phyloP scores from a whole-genome alignment of 2,797 vertebrate species.

The Hozukius guyotensis region DNA sequence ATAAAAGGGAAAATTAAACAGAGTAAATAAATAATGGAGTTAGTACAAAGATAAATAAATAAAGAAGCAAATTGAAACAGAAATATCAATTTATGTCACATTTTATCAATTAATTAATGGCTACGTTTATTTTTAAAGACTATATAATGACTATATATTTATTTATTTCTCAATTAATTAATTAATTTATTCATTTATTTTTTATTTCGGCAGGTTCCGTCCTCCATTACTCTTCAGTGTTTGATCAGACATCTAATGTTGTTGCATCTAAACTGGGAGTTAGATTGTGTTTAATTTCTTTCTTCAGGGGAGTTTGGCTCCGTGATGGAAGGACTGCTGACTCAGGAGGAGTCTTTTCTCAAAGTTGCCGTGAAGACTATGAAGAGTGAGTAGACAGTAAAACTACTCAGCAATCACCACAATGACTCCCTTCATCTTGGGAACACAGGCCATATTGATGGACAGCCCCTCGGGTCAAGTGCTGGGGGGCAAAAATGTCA shows the following conservation, averaged over 20 bases:
- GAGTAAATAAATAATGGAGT: no score
- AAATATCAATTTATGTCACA: no score
- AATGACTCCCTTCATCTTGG: constrained; percentile 45
- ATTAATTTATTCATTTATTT: no score
- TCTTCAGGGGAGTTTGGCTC: constrained; percentile 91
- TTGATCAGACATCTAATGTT: background rate
- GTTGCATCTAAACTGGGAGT: constrained; percentile 1
- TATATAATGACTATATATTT: no score
- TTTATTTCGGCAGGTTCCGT: no score
- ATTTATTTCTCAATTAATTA: no score
- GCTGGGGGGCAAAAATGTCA: constrained; percentile 1
- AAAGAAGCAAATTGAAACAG: no score
- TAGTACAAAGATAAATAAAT: no score
- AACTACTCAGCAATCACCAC: constrained; percentile 22
- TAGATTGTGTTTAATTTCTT: constrained; percentile 14
- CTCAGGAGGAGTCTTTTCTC: constrained; percentile 88
- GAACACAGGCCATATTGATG: constrained; percentile 41
- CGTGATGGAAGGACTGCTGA: constrained; percentile 92
- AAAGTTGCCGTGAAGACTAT: constrained; percentile 96
- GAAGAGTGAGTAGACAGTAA: constrained; percentile 88
- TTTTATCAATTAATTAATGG: no score
- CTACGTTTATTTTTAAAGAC: no score
- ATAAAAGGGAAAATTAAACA: no score
- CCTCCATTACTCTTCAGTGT: background rate
- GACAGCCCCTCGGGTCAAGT: constrained; percentile 10